Evolutionary conservation across 1,140 invertebrate species (phyloP).

Genomic region (Gryllus bimaculatus): DNA sequence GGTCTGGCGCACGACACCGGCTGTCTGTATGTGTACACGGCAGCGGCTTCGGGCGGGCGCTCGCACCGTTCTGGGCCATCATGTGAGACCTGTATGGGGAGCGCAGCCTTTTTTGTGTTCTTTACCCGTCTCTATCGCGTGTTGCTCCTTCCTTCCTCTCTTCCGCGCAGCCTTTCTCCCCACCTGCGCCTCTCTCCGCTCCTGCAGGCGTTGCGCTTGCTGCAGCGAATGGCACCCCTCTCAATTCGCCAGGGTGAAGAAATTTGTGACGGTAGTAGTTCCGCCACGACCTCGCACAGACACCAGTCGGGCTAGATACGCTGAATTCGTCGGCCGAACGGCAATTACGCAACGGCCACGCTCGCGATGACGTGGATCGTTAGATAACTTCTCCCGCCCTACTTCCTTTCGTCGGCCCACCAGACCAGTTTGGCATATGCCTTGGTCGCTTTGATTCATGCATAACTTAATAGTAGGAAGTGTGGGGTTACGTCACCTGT

Average conservation of each 20-base stretch:
- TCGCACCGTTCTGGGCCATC: too few species aligned
- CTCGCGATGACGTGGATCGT: background rate
- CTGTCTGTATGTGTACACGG: too few species aligned
- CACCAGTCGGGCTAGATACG: background rate
- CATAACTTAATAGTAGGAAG: constrained; percentile 5
- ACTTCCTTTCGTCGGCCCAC: background rate
- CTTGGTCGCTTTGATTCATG: background rate
- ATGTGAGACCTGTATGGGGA: too few species aligned
- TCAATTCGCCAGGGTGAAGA: background rate
- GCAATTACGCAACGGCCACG: background rate
- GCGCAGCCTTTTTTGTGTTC: too few species aligned
- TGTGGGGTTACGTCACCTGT: background rate
- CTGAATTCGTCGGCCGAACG: background rate
- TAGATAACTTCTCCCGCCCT: background rate
- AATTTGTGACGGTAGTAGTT: background rate
- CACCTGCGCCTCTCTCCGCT: background rate
- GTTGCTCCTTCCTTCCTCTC: background rate
- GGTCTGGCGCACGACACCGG: too few species aligned
- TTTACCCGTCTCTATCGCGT: background rate
- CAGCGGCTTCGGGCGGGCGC: too few species aligned
- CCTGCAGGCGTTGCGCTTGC: background rate
- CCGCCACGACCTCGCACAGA: background rate
- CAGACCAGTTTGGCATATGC: background rate
- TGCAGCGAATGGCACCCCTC: background rate
- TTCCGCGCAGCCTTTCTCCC: background rate